phyloP scores from a whole-genome alignment of 2,797 vertebrate genomes.

The Phoebastria nigripes region DNA sequence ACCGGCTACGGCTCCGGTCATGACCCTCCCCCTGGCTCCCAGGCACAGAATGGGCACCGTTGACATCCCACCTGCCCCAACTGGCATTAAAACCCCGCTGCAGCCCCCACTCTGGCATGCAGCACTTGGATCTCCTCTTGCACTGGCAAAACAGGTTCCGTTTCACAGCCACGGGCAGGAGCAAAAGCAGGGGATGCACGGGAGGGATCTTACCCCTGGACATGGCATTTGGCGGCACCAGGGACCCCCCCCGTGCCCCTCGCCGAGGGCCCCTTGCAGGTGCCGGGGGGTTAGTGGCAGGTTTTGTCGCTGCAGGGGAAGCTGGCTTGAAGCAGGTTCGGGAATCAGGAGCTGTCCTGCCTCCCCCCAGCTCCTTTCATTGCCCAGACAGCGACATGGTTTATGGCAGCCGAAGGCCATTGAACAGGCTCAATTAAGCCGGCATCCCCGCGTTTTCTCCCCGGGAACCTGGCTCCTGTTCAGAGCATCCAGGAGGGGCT shows the following conservation, averaged over 20 bases:
- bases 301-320: not conserved
- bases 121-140: not conserved
- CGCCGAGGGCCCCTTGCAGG: fast-evolving
- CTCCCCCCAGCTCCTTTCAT: conserved; percentile 3
- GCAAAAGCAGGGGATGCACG: fast-evolving
- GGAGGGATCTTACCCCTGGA: not conserved
- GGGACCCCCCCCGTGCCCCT: fast-evolving
- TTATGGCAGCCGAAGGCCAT: conserved; percentile 43
- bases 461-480: conserved; percentile 34
- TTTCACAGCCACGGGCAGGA: not conserved
- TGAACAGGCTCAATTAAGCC: not conserved
- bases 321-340: not conserved
- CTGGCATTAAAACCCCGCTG: not conserved
- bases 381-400: conserved; percentile 17
- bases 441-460: not conserved
- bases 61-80: not conserved
- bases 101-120: not conserved
- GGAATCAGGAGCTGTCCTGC: not conserved
- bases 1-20: fast-evolving
- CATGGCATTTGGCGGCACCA: not conserved
- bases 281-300: not conserved
- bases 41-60: not conserved
- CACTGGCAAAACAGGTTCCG: not conserved
- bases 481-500: conserved; percentile 37
- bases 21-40: not conserved